Conservation (phyloP, 2,797 vertebrate genomes). For the Propithecus deckenii region DNA sequence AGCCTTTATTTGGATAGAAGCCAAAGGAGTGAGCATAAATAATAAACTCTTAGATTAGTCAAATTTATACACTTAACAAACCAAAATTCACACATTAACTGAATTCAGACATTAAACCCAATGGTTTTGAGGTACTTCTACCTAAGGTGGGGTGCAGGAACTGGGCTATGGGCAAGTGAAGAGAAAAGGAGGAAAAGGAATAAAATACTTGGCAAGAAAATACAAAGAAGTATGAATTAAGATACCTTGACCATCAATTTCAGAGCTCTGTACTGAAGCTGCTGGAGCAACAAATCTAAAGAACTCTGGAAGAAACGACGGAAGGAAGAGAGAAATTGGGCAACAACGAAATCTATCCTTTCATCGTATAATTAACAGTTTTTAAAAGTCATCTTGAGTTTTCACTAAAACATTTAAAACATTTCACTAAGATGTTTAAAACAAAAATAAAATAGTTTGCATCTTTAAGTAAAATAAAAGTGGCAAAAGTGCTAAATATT, state of each 20-base stretch:
- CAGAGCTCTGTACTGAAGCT: not conserved
- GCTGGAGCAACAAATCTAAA: not conserved
- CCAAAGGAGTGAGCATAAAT: not conserved
- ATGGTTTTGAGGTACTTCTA: rapidly evolving
- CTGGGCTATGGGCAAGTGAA: rapidly evolving
- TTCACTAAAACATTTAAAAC: not conserved
- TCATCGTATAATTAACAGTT: not conserved
- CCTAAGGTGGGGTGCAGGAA: rapidly evolving
- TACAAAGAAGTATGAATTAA: not conserved
- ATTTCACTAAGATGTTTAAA: not conserved
- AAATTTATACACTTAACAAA: not conserved
- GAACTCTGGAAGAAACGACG: not conserved
- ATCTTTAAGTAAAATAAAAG: not conserved
- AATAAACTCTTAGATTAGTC: not conserved
- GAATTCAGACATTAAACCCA: not conserved
- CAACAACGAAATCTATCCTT: not conserved
- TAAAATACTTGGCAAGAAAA: not conserved
- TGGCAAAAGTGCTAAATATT: not conserved
- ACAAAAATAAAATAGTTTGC: not conserved
- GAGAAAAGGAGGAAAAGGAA: rapidly evolving
- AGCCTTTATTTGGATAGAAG: not conserved
- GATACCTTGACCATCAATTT: not conserved
- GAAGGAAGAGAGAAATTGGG: not conserved
- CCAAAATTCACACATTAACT: not conserved
- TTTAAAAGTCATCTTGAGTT: not conserved